Conservation (phyloP, 1,140 invertebrate genomes). For the Panagrolaimus sp. region DNA sequence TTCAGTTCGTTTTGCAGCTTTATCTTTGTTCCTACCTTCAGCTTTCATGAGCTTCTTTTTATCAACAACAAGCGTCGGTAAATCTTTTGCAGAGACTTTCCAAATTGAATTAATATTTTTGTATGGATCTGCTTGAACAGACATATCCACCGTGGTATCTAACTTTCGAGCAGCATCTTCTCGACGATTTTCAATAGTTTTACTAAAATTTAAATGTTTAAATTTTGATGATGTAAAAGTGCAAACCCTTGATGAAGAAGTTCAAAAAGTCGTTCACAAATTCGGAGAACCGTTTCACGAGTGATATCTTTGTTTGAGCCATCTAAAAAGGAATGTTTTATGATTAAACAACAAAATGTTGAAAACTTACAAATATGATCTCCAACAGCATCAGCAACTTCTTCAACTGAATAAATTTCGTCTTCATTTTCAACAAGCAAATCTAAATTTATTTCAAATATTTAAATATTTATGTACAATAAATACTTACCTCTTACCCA, state of each 20-base stretch:
- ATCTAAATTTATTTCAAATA: constrained; percentile 25
- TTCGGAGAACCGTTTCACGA: constrained; percentile 29
- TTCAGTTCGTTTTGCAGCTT: constrained; percentile 74
- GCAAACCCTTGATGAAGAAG: constrained; percentile 41
- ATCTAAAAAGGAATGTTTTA: constrained; percentile 16
- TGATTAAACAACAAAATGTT: too few species aligned
- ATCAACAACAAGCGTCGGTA: constrained; percentile 69
- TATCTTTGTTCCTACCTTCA: constrained; percentile 82
- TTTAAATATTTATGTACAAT: neutral
- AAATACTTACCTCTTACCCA: constrained; percentile 8
- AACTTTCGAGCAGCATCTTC: constrained; percentile 33
- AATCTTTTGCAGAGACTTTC: constrained; percentile 47
- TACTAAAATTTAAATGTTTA: constrained; percentile 28
- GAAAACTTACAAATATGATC: constrained; percentile 25
- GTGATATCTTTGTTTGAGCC: constrained; percentile 28
- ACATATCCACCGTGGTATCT: constrained; percentile 45
- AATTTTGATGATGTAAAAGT: neutral
- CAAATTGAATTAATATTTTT: constrained; percentile 39
- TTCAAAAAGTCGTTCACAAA: constrained; percentile 40
- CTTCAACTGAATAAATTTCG: constrained; percentile 35
- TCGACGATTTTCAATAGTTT: constrained; percentile 18
- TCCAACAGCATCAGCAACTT: constrained; percentile 40
- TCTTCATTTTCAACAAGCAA: constrained; percentile 42
- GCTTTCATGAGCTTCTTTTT: constrained; percentile 91
- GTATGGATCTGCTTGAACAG: constrained; percentile 26